A percentile compares a stretch with the other conserved stretches of the same genome.
These are phyloP conservation scores for Trematomus loennbergii DNA, from an alignment of 2,113 vertebrate genomes.

Conservation along the genomic window DNA sequence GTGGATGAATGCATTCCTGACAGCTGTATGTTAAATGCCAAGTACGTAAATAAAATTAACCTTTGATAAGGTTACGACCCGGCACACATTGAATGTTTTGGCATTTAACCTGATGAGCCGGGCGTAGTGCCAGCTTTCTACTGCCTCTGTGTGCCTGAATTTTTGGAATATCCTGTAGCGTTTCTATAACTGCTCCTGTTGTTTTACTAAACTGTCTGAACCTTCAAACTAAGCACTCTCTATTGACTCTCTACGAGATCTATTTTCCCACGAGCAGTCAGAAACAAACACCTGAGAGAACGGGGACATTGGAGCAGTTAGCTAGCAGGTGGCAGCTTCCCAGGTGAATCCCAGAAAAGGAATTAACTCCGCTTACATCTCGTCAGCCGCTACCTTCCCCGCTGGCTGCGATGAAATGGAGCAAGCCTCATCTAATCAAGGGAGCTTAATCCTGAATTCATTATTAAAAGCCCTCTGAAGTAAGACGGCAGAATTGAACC, in stretches of 20 bases:
- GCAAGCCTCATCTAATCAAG: slow-evolving; percentile 60
- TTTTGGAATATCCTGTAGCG: background rate
- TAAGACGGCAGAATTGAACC: slow-evolving; percentile 34
- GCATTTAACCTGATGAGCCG: background rate
- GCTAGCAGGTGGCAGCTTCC: slow-evolving; percentile 31
- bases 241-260: background rate
- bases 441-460: slow-evolving; percentile 48
- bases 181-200: background rate
- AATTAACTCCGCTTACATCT: slow-evolving; percentile 34
- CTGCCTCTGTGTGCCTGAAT: background rate
- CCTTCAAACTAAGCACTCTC: background rate
- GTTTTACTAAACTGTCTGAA: background rate
- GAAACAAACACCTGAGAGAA: slow-evolving; percentile 6
- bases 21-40: background rate
- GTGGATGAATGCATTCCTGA: background rate
- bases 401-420: slow-evolving; percentile 32
- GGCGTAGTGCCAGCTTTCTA: background rate
- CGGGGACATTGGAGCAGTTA: slow-evolving; percentile 23
- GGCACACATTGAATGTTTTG: background rate
- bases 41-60: background rate
- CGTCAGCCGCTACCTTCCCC: background rate
- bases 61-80: background rate
- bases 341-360: slow-evolving; percentile 38
- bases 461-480: slow-evolving; percentile 55
- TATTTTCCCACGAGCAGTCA: slow-evolving; percentile 3